Conservation (phyloP, 2,888 invertebrate species). For the Teleogryllus oceanicus region DNA sequence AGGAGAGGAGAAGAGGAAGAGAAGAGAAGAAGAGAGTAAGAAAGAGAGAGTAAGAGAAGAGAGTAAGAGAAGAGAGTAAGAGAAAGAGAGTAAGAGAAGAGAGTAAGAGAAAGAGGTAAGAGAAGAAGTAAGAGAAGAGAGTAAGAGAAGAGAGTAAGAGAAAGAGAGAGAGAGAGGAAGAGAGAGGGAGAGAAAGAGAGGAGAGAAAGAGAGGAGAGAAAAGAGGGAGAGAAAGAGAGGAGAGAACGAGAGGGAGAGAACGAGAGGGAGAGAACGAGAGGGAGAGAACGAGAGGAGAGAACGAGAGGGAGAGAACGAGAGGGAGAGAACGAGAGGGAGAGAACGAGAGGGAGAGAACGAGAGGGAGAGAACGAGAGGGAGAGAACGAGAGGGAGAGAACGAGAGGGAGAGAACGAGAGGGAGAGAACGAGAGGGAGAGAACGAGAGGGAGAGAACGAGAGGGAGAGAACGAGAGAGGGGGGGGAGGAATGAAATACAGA, state of each 20-base stretch:
- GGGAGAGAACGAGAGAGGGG: too few species aligned
- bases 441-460: too few species aligned
- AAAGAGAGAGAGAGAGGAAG: background rate
- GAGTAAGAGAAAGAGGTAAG: slow-evolving; percentile 18
- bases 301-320: background rate
- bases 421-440: background rate
- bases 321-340: slow-evolving; percentile 29
- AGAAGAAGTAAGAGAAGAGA: background rate
- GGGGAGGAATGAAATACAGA: background rate
- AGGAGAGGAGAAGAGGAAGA: background rate
- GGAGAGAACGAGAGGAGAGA: background rate
- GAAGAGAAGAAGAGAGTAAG: background rate
- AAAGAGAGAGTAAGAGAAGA: background rate
- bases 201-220: background rate
- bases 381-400: background rate
- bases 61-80: background rate
- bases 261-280: background rate
- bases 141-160: background rate
- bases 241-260: background rate
- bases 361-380: background rate
- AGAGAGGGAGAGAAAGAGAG: background rate
- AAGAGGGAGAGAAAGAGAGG: background rate
- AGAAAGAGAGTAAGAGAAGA: background rate
- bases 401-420: too few species aligned
- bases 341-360: slow-evolving; percentile 24